phyloP scores from a whole-genome alignment of 2,888 invertebrate species.

The Xestobium rufovillosum region DNA sequence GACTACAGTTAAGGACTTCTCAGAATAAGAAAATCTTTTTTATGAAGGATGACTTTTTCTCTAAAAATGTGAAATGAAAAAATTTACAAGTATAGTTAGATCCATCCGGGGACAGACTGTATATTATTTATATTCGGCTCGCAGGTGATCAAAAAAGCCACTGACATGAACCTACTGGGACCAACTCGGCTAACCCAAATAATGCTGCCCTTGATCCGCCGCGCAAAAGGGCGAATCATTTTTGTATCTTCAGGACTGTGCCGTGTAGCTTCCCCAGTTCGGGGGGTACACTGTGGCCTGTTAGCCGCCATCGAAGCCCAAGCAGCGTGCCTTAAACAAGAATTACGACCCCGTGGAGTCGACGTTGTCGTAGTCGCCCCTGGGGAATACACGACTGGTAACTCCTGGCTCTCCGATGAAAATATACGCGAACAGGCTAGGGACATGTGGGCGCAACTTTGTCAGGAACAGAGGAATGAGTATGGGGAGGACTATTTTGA shows the following conservation, averaged over 20 bases:
- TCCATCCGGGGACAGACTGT: no score
- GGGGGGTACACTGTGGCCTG: constrained; percentile 74
- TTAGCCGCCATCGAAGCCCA: constrained; percentile 74
- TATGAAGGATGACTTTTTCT: no score
- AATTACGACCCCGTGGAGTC: constrained; percentile 71
- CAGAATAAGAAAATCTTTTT: no score
- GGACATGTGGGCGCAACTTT: constrained; percentile 74
- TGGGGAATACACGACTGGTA: constrained; percentile 77
- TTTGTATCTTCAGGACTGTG: constrained; percentile 75
- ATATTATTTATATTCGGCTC: constrained; percentile 8
- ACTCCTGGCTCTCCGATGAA: constrained; percentile 65
- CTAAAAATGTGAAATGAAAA: no score
- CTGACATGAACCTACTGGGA: constrained; percentile 73
- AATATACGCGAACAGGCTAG: constrained; percentile 52
- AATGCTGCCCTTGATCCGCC: constrained; percentile 72
- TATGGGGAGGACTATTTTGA: constrained; percentile 82
- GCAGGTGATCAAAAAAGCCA: constrained; percentile 47
- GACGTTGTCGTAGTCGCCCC: constrained; percentile 79
- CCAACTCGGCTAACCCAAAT: constrained; percentile 53
- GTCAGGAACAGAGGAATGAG: constrained; percentile 66
- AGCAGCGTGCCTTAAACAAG: constrained; percentile 70
- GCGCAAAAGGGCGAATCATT: constrained; percentile 71
- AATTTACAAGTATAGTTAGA: no score
- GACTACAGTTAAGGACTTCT: no score
- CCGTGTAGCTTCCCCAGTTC: constrained; percentile 69